Conservation (phyloP, 2,888 invertebrate genomes). For the Petrolisthes cinctipes region DNA sequence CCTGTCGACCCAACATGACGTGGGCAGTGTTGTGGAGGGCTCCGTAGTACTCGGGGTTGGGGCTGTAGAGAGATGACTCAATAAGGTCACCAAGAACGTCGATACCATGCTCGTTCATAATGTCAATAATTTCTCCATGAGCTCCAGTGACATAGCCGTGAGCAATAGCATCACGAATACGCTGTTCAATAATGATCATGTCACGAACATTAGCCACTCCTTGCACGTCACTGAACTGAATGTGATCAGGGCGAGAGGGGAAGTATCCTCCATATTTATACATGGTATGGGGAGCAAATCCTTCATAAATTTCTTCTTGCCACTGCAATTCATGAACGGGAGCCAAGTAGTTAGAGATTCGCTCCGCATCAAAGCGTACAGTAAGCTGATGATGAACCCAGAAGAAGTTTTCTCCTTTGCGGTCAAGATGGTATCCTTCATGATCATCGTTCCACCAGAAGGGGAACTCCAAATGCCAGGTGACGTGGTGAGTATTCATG, state of each 20-base stretch:
- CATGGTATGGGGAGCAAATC: conserved; percentile 76
- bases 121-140: conserved; percentile 60
- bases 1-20: conserved; percentile 57
- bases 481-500: conserved; percentile 76
- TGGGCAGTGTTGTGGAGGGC: conserved; percentile 58
- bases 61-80: conserved; percentile 66
- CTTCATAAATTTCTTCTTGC: conserved; percentile 68
- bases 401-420: conserved; percentile 70
- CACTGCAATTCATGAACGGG: conserved; percentile 66
- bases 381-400: conserved; percentile 72
- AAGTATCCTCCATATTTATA: conserved; percentile 76
- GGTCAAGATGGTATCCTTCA: conserved; percentile 64
- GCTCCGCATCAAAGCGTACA: conserved; percentile 72
- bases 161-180: conserved; percentile 75
- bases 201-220: conserved; percentile 66
- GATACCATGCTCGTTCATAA: conserved; percentile 66
- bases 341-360: conserved; percentile 66
- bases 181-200: conserved; percentile 71
- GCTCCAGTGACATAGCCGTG: conserved; percentile 71
- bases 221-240: conserved; percentile 67
- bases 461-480: conserved; percentile 62
- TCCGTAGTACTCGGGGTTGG: conserved; percentile 66
- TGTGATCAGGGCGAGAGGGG: conserved; percentile 67
- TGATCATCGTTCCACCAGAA: conserved; percentile 61
- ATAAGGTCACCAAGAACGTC: conserved; percentile 66